Evolutionary conservation across 2,888 invertebrate genomes (phyloP).

Genomic region (Trissolcus japonicus): DNA sequence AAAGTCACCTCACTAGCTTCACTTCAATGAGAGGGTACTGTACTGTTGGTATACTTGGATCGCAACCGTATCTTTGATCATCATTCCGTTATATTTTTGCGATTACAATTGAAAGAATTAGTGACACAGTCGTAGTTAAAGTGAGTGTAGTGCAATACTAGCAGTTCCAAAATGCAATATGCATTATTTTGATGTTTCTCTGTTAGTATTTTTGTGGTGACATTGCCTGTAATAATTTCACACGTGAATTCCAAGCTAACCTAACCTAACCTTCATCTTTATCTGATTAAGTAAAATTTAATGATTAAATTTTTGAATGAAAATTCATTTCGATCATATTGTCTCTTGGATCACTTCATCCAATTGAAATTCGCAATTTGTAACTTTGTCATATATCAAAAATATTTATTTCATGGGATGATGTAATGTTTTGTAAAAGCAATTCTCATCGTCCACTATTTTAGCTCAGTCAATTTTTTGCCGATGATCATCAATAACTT

Average conservation of each 20-base stretch:
- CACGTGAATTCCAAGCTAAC: slow-evolving; percentile 26
- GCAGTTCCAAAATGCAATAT: slow-evolving; percentile 58
- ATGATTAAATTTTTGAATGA: slow-evolving; percentile 21
- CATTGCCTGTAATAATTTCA: slow-evolving; percentile 33
- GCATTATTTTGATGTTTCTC: slow-evolving; percentile 73
- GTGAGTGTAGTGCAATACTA: slow-evolving; percentile 37
- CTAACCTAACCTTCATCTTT: slow-evolving; percentile 49
- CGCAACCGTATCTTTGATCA: not conserved
- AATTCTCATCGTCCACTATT: not conserved
- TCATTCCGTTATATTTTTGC: slow-evolving; percentile 11
- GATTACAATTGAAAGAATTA: slow-evolving; percentile 16
- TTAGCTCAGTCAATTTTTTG: too few relatives aligned
- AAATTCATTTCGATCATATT: slow-evolving; percentile 12
- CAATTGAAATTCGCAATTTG: not conserved
- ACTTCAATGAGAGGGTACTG: not conserved
- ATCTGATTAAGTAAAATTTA: slow-evolving; percentile 8
- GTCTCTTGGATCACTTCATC: not conserved
- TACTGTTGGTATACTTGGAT: not conserved
- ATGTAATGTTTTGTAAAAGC: not conserved
- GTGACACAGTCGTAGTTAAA: slow-evolving; percentile 16
- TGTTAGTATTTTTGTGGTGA: slow-evolving; percentile 70
- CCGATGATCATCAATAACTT: too few relatives aligned
- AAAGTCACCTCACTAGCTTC: slow-evolving; percentile 1
- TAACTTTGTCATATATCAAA: not conserved
- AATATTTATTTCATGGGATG: not conserved